Base-by-base conservation (phyloP, 2,113 vertebrate species). In the Salvelinus fontinalis region DNA sequence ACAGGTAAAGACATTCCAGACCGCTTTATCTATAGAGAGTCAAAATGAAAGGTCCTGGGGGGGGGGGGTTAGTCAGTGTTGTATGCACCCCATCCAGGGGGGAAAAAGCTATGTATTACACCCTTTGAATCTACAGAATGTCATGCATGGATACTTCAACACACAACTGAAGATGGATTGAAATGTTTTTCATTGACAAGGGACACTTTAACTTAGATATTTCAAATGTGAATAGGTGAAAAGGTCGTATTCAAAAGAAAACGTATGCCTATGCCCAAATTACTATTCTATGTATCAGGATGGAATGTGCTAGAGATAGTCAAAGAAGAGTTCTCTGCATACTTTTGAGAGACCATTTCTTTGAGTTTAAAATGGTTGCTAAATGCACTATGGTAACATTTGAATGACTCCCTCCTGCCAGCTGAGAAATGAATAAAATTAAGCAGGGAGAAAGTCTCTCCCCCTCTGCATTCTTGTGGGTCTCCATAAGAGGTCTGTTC, bases 401-500 rank as follows among this genome's bases (percentile, higher is more conserved):
- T 87, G 76, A 88, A 84, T 79, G 79, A 70, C 73, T 84, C 78
- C 81, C 76, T 67, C 62, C 78, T 79, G 79, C 82, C 67, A 71
- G 49, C 81, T 74, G 70, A 81, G 84, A 83, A 84, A 75, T 80
- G 84, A 87, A 81, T 81, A 76, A 74, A 74, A 87, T 83, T 78
- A 85, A 84, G 54, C 20, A n/a, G 74, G 68, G 77, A 59, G 77
- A 59, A 18, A 18, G 60, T 82, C 75, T 75, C 74, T 84, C 70
- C 67, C 77, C 22, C 11, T 48, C 80, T 67, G 72, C 82, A 85
- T 89, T 88, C 87, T 87, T 79, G 81, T 74, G 67, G 70, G 80
- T 84, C 87, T 82, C 75, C 65, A 78, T 73, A 87, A 77, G 79
- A 84, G 78, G 75, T 82, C 81, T 27, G 79, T 77, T 87, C 84